phyloP scores from a whole-genome alignment of 2,888 invertebrate species.

The Melipona beecheii region DNA sequence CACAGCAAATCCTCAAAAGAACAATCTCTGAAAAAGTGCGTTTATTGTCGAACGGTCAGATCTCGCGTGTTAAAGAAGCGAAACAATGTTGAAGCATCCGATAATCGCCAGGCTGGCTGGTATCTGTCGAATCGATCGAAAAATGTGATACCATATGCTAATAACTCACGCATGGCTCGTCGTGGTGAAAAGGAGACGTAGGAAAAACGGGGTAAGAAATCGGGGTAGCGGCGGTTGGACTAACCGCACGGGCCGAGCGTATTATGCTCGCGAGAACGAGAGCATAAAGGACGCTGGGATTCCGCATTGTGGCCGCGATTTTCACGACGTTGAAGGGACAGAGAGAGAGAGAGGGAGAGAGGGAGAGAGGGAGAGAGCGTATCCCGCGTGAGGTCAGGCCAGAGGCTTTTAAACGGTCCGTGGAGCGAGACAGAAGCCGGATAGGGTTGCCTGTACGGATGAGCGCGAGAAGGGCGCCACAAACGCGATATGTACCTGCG shows the following conservation, averaged over 20 bases:
- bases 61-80: not conserved
- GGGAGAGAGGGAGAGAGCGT: not conserved
- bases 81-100: conserved; percentile 60
- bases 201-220: conserved; percentile 22
- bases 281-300: conserved; percentile 61
- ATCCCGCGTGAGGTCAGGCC: conserved; percentile 57
- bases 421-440: conserved; percentile 59
- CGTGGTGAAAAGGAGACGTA: conserved; percentile 38
- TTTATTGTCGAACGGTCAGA: conserved; percentile 6
- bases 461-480: conserved; percentile 57
- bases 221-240: conserved; percentile 63
- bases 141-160: conserved; percentile 81
- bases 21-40: not conserved
- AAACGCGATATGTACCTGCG: conserved; percentile 69
- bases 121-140: conserved; percentile 78
- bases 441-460: conserved; percentile 60
- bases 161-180: conserved; percentile 79
- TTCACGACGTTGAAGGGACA: conserved; percentile 16
- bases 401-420: conserved; percentile 60
- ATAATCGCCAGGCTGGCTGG: conserved; percentile 59
- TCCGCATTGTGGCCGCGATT: conserved; percentile 45
- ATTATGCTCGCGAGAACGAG: conserved; percentile 73
- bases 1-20: not conserved
- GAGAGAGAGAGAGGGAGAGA: not conserved
- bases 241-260: conserved; percentile 73